Percentiles rank a stretch among this genome's conserved stretches.
Conservation (phyloP, 2,888 invertebrate genomes). For the Scaptomyza caliginosa region DNA sequence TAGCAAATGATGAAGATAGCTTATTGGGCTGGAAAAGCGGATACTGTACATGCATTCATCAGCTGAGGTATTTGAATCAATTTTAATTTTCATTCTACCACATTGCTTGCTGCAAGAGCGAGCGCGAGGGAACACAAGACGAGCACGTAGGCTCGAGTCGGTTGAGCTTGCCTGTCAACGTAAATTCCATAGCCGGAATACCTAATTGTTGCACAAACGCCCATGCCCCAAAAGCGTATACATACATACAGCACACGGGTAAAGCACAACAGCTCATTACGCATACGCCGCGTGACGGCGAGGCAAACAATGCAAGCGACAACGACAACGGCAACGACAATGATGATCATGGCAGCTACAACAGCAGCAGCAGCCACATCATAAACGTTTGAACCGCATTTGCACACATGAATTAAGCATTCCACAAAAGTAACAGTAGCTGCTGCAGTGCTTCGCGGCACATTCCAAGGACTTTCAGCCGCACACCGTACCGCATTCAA, state of each 20-base stretch:
- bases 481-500: constrained; percentile 23
- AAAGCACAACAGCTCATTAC: constrained; percentile 63
- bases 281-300: constrained; percentile 65
- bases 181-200: constrained; percentile 61
- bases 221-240: constrained; percentile 34
- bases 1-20: neutral
- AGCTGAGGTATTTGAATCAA: neutral
- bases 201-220: constrained; percentile 68
- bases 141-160: constrained; percentile 43
- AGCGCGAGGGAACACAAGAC: neutral
- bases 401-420: constrained; percentile 76
- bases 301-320: constrained; percentile 60
- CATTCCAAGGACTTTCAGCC: constrained; percentile 43
- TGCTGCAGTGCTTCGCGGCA: constrained; percentile 37
- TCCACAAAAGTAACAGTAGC: constrained; percentile 69
- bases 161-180: constrained; percentile 28
- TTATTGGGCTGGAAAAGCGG: constrained; percentile 9
- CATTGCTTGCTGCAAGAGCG: neutral
- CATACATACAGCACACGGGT: constrained; percentile 22
- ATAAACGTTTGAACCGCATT: constrained; percentile 74
- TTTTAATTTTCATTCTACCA: constrained; percentile 33
- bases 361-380: constrained; percentile 51
- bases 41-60: constrained; percentile 14
- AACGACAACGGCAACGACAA: constrained; percentile 27
- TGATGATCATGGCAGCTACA: constrained; percentile 9